Conservation (phyloP, 2,888 invertebrate species). For the Drosophila niveifrons region DNA sequence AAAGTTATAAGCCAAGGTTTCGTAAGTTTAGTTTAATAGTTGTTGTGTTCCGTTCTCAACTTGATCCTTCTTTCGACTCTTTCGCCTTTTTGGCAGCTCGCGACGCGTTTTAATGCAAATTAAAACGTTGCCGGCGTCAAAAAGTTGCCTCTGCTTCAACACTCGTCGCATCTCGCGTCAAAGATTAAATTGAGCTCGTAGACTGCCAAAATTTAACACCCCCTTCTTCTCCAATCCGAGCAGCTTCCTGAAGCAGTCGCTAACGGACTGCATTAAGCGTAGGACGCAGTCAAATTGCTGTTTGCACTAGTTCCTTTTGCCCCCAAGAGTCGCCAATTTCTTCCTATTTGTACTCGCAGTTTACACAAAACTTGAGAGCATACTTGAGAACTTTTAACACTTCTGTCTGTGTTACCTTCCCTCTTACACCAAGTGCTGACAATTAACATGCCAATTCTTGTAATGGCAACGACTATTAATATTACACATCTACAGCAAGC, state of each 20-base stretch:
- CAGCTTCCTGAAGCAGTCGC: conserved; percentile 1
- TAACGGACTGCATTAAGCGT: conserved; percentile 27
- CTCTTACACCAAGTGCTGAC: neutral
- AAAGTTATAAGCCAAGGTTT: conserved; percentile 62
- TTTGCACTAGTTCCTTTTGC: conserved; percentile 17
- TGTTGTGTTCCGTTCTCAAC: conserved; percentile 53
- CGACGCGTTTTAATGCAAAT: conserved; percentile 75
- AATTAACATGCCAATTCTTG: neutral
- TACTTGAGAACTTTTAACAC: neutral
- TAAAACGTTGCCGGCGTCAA: conserved; percentile 70
- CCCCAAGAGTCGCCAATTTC: conserved; percentile 13
- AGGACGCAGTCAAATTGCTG: conserved; percentile 37
- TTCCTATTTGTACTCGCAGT: conserved; percentile 23
- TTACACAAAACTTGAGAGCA: neutral
- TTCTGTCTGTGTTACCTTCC: neutral
- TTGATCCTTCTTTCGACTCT: conserved; percentile 9
- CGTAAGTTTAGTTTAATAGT: conserved; percentile 77
- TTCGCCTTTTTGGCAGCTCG: conserved; percentile 38
- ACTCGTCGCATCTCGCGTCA: conserved; percentile 44
- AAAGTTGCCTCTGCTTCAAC: conserved; percentile 60
- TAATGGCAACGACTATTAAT: neutral
- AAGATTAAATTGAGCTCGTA: conserved; percentile 62
- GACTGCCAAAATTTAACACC: conserved; percentile 1
- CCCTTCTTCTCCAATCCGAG: neutral
- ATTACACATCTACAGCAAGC: neutral